These are phyloP conservation scores for Priocnemis perturbator DNA, from an alignment of 2,888 invertebrate genomes.

Conservation along the genomic window DNA sequence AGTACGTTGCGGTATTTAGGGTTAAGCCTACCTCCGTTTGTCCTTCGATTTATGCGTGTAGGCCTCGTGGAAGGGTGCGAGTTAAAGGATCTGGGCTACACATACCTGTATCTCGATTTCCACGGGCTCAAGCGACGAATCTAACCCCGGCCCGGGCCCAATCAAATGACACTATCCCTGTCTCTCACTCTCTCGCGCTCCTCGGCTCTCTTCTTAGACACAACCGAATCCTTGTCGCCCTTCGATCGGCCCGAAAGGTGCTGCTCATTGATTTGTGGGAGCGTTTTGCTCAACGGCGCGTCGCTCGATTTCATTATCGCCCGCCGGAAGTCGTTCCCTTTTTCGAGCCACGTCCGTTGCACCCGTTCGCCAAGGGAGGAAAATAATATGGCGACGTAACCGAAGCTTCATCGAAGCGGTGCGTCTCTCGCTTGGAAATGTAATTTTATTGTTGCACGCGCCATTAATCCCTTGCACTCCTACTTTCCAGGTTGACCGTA, in stretches of 20 bases:
- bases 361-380: slow-evolving; percentile 2
- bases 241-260: slow-evolving; percentile 6
- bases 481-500: too few species aligned
- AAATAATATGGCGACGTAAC: neutral
- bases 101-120: slow-evolving; percentile 41
- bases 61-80: slow-evolving; percentile 46
- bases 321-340: slow-evolving; percentile 39
- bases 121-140: slow-evolving; percentile 15
- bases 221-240: slow-evolving; percentile 40
- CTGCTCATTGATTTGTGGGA: slow-evolving; percentile 49
- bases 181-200: too few species aligned
- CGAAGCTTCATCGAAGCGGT: neutral
- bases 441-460: too few species aligned
- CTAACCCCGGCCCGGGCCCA: too few species aligned
- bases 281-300: slow-evolving; percentile 33
- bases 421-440: neutral
- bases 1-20: slow-evolving; percentile 70
- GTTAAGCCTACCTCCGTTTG: slow-evolving; percentile 42
- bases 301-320: slow-evolving; percentile 42
- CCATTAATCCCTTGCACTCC: too few species aligned
- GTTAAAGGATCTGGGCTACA: slow-evolving; percentile 53
- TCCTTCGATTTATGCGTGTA: slow-evolving; percentile 60
- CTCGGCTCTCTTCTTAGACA: slow-evolving; percentile 33
- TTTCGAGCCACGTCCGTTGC: neutral
- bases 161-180: slow-evolving; percentile 33